Conservation (phyloP, 2,888 invertebrate genomes). For the Isoperla grammatica region DNA sequence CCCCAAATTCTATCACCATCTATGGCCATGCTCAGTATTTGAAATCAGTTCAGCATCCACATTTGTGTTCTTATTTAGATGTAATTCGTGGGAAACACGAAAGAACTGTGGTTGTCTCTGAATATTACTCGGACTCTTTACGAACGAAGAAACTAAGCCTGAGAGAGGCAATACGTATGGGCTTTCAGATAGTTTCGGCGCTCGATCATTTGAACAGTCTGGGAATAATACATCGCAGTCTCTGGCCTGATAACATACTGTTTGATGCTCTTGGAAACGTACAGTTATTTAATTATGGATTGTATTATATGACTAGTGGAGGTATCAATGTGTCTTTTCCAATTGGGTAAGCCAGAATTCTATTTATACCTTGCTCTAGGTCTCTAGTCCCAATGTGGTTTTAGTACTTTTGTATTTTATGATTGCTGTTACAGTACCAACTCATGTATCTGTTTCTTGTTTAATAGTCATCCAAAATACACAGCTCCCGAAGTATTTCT, state of each 20-base stretch:
- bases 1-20: slow-evolving; percentile 94
- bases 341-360: slow-evolving; percentile 55
- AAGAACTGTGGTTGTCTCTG: slow-evolving; percentile 75
- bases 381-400: not conserved
- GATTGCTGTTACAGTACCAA: slow-evolving; percentile 16
- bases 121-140: slow-evolving; percentile 65
- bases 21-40: slow-evolving; percentile 81
- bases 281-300: slow-evolving; percentile 89
- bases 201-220: slow-evolving; percentile 65
- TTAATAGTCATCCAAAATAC: slow-evolving; percentile 63
- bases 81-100: slow-evolving; percentile 90
- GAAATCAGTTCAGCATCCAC: slow-evolving; percentile 69
- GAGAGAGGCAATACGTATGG: slow-evolving; percentile 57
- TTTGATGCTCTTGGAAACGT: slow-evolving; percentile 65
- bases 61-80: slow-evolving; percentile 86
- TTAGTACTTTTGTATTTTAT: slow-evolving; percentile 18
- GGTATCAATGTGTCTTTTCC: slow-evolving; percentile 89
- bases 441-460: not conserved
- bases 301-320: slow-evolving; percentile 83
- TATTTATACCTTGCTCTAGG: not conserved
- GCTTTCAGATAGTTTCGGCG: slow-evolving; percentile 66
- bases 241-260: slow-evolving; percentile 78
- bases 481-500: slow-evolving; percentile 77
- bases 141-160: slow-evolving; percentile 44
- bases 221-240: slow-evolving; percentile 70